Conservation (phyloP, 2,113 vertebrate species). For the Psilopogon haemacephalus region DNA sequence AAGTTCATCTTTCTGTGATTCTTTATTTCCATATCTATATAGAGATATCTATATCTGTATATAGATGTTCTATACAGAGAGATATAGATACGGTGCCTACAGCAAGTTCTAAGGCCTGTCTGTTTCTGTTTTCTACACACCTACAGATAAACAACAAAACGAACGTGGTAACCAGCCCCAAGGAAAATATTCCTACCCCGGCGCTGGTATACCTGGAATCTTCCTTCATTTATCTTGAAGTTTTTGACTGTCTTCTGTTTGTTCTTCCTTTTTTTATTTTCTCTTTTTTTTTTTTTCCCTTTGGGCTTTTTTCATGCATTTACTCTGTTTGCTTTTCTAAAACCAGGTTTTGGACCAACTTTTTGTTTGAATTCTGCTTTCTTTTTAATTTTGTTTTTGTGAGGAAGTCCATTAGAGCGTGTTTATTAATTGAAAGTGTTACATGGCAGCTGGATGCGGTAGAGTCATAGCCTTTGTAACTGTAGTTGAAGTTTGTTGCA, state of each 20-base stretch:
- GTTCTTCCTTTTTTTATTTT: slow-evolving; percentile 9
- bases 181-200: slow-evolving; percentile 92
- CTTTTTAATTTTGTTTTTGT: slow-evolving; percentile 24
- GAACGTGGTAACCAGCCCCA: slow-evolving; percentile 97
- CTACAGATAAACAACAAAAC: slow-evolving; percentile 99
- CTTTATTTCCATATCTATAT: slow-evolving; percentile 69
- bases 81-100: slow-evolving; percentile 64
- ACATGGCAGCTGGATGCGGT: slow-evolving; percentile 49
- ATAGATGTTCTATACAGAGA: slow-evolving; percentile 54
- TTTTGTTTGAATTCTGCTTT: slow-evolving; percentile 37
- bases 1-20: slow-evolving; percentile 53
- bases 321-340: slow-evolving; percentile 60
- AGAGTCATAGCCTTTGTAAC: slow-evolving; percentile 38
- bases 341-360: slow-evolving; percentile 42
- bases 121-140: slow-evolving; percentile 86
- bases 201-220: slow-evolving; percentile 93
- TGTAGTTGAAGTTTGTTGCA: slow-evolving; percentile 66
- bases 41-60: slow-evolving; percentile 44
- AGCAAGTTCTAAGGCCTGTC: slow-evolving; percentile 76
- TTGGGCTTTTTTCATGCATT: slow-evolving; percentile 51
- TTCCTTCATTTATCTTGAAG: slow-evolving; percentile 73
- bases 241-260: slow-evolving; percentile 74
- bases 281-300: slow-evolving; percentile 48
- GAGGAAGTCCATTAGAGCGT: slow-evolving; percentile 56
- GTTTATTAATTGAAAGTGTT: slow-evolving; percentile 68